Percentiles rank a stretch among this genome's conserved stretches.
These are phyloP conservation scores for Papilio polytes DNA, from an alignment of 1,140 invertebrate species.

Conservation along the genomic window DNA sequence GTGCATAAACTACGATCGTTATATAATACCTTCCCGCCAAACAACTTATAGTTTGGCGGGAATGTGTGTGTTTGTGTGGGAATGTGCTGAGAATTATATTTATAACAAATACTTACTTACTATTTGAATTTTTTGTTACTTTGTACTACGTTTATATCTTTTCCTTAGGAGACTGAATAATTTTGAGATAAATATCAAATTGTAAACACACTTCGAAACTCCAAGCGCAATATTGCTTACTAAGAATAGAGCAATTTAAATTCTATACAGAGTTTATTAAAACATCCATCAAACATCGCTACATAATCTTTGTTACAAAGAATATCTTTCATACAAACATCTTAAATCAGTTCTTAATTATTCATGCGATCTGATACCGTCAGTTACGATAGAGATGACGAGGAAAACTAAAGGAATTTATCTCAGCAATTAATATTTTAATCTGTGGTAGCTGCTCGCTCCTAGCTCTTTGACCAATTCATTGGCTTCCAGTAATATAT, in stretches of 20 bases:
- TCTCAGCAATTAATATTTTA: not conserved
- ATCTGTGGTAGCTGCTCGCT: slow-evolving; percentile 26
- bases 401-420: not conserved
- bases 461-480: not conserved
- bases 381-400: slow-evolving; percentile 20
- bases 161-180: not conserved
- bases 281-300: slow-evolving; percentile 26
- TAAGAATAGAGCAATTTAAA: slow-evolving; percentile 15
- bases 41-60: no score
- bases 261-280: slow-evolving; percentile 13
- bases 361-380: slow-evolving; percentile 24
- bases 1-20: no score
- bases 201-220: not conserved
- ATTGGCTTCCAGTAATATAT: not conserved
- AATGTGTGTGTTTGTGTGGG: no score
- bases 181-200: no score
- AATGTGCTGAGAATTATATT: no score
- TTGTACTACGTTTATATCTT: slow-evolving; percentile 1
- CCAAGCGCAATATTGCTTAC: not conserved
- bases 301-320: slow-evolving; percentile 29
- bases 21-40: no score
- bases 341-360: slow-evolving; percentile 32
- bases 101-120: no score
- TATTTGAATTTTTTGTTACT: no score
- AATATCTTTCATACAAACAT: slow-evolving; percentile 11